A percentile compares a stretch with the other conserved stretches of the same genome.
Evolutionary conservation across 2,888 invertebrate species (phyloP).

Genomic region (Meiosimyza platycephala): DNA sequence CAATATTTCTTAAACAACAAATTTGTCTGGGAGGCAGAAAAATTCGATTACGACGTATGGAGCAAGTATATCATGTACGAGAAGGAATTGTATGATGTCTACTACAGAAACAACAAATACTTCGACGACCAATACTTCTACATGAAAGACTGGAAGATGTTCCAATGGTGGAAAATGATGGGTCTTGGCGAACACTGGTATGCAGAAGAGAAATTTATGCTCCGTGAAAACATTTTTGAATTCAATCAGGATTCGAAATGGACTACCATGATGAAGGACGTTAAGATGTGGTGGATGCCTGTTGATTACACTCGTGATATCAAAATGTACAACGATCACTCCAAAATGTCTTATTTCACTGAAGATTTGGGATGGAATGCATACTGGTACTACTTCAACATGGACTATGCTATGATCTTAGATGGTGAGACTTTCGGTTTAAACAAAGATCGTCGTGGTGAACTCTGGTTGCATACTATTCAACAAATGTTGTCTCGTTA

Average conservation of each 20-base stretch:
- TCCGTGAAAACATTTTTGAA: conserved; percentile 44
- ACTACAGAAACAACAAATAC: conserved; percentile 40
- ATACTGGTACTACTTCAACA: conserved; percentile 72
- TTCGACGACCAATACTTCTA: conserved; percentile 37
- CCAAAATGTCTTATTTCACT: conserved; percentile 74
- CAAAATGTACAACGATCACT: conserved; percentile 68
- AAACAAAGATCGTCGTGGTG: conserved; percentile 71
- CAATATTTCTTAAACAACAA: conserved; percentile 77
- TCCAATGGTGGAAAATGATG: conserved; percentile 53
- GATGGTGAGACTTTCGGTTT: conserved; percentile 69
- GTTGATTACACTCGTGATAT: conserved; percentile 72
- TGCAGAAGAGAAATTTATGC: conserved; percentile 41
- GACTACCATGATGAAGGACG: conserved; percentile 36
- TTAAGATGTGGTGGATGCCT: conserved; percentile 49
- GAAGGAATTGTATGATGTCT: conserved; percentile 57
- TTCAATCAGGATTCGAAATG: conserved; percentile 43
- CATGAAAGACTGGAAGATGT: conserved; percentile 47
- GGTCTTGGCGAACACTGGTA: conserved; percentile 47
- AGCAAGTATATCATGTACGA: conserved; percentile 66
- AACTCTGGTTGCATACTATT: conserved; percentile 73
- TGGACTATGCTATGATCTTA: conserved; percentile 74
- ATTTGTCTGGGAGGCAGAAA: conserved; percentile 75
- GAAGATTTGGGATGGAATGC: conserved; percentile 76
- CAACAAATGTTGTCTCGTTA: conserved; percentile 76
- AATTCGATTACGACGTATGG: conserved; percentile 68